Conservation (phyloP, 2,888 invertebrate genomes). For the Lepetodrilus schrolli region DNA sequence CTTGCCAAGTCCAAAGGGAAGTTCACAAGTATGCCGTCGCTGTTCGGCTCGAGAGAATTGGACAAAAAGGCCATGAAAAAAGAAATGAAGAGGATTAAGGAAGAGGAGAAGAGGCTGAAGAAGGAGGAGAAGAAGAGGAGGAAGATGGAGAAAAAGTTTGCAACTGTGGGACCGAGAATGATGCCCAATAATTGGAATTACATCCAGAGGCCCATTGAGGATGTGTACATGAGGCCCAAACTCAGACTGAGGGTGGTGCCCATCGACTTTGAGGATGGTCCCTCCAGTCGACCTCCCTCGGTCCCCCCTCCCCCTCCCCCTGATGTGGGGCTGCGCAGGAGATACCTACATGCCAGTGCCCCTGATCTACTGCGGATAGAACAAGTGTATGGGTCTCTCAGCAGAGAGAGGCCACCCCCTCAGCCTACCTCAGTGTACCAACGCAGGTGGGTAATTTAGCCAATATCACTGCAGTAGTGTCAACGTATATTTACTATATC, state of each 20-base stretch:
- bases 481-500: no score
- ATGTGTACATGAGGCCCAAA: conserved; percentile 54
- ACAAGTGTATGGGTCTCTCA: conserved; percentile 61
- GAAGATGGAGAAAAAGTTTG: conserved; percentile 58
- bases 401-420: conserved; percentile 23
- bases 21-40: conserved; percentile 65
- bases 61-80: conserved; percentile 63
- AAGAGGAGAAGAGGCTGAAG: conserved; percentile 57
- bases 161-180: conserved; percentile 43
- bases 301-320: conserved; percentile 36
- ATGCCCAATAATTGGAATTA: conserved; percentile 61
- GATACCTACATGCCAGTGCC: conserved; percentile 47
- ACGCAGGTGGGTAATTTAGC: conserved; percentile 8
- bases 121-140: conserved; percentile 62
- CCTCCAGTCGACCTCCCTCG: conserved; percentile 44
- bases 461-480: not conserved
- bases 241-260: conserved; percentile 58
- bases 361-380: conserved; percentile 62
- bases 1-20: conserved; percentile 52
- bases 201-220: conserved; percentile 51
- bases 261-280: conserved; percentile 60
- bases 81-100: conserved; percentile 60
- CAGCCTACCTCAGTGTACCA: not conserved
- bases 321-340: conserved; percentile 1
- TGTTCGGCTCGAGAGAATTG: conserved; percentile 49